Base-by-base conservation (phyloP, 2,888 invertebrate genomes). In the Lasioglossum villosulum region DNA sequence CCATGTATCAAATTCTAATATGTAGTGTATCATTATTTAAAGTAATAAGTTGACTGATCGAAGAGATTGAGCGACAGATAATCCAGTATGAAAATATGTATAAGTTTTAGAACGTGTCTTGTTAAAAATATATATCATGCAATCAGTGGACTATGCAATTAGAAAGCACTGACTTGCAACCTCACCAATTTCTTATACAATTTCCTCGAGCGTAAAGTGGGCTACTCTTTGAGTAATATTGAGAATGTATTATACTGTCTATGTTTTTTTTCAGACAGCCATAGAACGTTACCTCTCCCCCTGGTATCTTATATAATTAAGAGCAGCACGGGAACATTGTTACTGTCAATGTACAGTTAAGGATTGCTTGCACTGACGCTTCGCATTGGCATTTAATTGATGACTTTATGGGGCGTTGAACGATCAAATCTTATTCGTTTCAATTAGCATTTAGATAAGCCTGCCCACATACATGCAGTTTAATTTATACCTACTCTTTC, bases 141-240 rank as follows among this genome's bases (percentile, higher is more conserved):
- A 82, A 68, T 82, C 66, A 74, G 39, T 73, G 52, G 30, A 52
- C 42, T 45, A 56, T 8, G 34, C 74, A 80, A 80, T 80, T 80
- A 82, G 82, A 82, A 82, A 82, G 74, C 80, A 74, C 34, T 27
- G 80, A 73, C 74, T 37, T 27, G 80, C 45, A 81, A 81, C 63
- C 72, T 39, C n/a, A 23, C 37, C 48, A 71, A 81, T 63, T 79
- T 72, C 68, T 34, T 70, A 78, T 80, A 80, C 56, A 42, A 70
- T 56, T 74, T 74, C 80, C 68, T 70, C 68, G 68, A 82, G 80
- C 82, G 80, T 82, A 80, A 82, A 82, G 68, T 68, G 73, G 37
- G 27, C 74, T 34, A 80, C 66, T 42, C 68, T 80, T 80, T 39
- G 82, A 66, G 80, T 68, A 80, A 74, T 48, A 63, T 23, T 45